phyloP scores from a whole-genome alignment of 1,140 invertebrate species.

The Phthorimaea operculella region DNA sequence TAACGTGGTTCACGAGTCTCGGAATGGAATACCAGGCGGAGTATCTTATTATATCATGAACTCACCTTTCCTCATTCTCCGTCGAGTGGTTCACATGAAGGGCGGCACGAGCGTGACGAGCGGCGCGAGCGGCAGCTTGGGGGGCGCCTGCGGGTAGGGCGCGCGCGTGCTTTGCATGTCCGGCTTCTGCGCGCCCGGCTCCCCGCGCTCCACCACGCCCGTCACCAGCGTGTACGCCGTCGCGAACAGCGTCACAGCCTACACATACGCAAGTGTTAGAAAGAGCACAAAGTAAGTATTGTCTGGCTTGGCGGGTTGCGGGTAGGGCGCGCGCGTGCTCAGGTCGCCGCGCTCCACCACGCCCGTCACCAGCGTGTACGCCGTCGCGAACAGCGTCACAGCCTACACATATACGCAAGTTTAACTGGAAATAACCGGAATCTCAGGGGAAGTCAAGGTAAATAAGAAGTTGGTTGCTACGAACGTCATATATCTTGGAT shows the following conservation, averaged over 20 bases:
- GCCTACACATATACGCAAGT: constrained; percentile 23
- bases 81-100: no score
- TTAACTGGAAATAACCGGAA: no score
- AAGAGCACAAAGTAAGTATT: no score
- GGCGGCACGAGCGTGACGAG: constrained; percentile 9
- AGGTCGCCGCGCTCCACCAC: constrained; percentile 21
- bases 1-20: no score
- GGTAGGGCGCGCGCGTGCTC: constrained; percentile 37
- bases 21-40: no score
- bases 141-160: constrained; percentile 31
- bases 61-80: no score
- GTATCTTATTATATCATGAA: no score
- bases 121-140: constrained; percentile 10
- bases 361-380: constrained; percentile 36
- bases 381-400: constrained; percentile 41
- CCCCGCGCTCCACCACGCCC: constrained; percentile 23
- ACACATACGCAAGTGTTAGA: constrained; percentile 1
- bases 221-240: constrained; percentile 39
- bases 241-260: constrained; percentile 49
- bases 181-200: no score
- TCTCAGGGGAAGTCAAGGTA: no score
- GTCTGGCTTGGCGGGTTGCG: constrained; percentile 17
- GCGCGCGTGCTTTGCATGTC: constrained; percentile 37
- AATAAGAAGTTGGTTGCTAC: no score
- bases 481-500: no score